These are phyloP conservation scores for Trichechus manatus DNA, from an alignment of 2,113 vertebrate genomes.

Conservation along the genomic window DNA sequence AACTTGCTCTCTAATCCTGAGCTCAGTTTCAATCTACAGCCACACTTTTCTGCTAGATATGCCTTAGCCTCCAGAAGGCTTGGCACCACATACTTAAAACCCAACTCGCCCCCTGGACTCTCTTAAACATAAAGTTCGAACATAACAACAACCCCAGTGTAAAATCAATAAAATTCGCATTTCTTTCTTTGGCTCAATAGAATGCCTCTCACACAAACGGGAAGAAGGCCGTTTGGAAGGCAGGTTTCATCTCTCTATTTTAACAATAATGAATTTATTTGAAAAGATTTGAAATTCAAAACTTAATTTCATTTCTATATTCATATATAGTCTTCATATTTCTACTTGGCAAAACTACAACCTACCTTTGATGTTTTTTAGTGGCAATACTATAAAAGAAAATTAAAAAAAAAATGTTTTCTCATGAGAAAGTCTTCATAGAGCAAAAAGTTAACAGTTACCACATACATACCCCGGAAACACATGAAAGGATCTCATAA, in stretches of 20 bases:
- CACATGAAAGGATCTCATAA: background rate
- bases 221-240: background rate
- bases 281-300: background rate
- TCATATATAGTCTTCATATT: background rate
- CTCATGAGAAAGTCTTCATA: background rate
- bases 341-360: background rate
- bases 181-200: background rate
- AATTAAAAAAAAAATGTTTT: background rate
- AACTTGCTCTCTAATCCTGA: background rate
- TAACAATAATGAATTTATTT: background rate
- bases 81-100: background rate
- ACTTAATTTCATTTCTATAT: background rate
- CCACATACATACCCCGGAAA: background rate
- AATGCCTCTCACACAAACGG: background rate
- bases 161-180: background rate
- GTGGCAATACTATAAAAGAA: background rate
- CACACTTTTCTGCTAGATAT: background rate
- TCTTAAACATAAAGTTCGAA: background rate
- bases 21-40: background rate
- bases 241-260: background rate
- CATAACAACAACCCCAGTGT: background rate
- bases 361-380: constrained; percentile 4
- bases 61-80: background rate
- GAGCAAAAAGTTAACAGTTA: constrained; percentile 20
- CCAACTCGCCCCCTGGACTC: background rate